phyloP scores from a whole-genome alignment of 2,113 vertebrate species.

The Diglossa brunneiventris region DNA sequence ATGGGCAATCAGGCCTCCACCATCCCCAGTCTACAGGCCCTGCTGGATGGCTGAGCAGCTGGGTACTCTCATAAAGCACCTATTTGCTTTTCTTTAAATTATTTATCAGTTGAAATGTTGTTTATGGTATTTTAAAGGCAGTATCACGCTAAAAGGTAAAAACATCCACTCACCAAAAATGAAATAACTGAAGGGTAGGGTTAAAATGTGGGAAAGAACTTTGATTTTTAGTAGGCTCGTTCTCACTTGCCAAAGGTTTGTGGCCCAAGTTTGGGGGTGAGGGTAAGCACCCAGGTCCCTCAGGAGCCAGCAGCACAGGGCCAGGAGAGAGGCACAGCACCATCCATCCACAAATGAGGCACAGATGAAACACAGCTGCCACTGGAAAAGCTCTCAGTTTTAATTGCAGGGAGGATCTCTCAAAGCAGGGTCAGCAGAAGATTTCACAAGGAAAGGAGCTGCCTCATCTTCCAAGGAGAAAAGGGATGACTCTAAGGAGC shows the following conservation, averaged over 20 bases:
- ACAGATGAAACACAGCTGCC: background rate
- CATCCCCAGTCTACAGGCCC: background rate
- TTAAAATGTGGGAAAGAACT: background rate
- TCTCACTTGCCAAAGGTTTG: background rate
- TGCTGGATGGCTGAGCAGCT: background rate
- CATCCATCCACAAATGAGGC: background rate
- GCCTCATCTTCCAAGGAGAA: background rate
- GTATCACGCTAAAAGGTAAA: background rate
- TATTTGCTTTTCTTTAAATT: background rate
- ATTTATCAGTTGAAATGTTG: background rate
- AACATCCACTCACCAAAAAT: background rate
- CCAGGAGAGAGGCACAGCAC: rapidly evolving
- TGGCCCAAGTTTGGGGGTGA: background rate
- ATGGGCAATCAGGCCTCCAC: background rate
- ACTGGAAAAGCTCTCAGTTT: background rate
- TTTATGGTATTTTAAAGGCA: background rate
- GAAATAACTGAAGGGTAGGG: background rate
- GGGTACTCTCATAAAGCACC: background rate
- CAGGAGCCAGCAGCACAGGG: background rate
- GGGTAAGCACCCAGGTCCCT: background rate
- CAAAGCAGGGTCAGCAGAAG: background rate
- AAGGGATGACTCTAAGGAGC: background rate
- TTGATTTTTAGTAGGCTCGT: rapidly evolving
- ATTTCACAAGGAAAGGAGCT: background rate
- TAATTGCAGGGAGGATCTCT: background rate